These are phyloP conservation scores for Drosophila subquinaria DNA, from an alignment of 2,888 invertebrate species.

Conservation along the genomic window DNA sequence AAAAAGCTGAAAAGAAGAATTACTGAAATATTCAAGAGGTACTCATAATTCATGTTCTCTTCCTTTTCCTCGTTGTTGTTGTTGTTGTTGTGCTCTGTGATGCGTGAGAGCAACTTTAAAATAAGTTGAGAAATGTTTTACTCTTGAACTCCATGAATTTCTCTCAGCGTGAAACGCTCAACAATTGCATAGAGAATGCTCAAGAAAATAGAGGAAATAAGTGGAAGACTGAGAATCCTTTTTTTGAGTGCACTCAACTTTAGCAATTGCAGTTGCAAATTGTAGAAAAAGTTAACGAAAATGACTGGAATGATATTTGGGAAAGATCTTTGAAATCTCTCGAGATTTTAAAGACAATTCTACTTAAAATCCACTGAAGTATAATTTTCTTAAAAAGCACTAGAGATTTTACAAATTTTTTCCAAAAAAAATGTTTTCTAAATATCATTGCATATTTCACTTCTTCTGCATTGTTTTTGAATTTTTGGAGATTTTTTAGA, in stretches of 20 bases:
- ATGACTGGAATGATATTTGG: not conserved
- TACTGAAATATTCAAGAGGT: constrained; percentile 53
- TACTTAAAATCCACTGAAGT: too few relatives aligned
- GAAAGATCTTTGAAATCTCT: not conserved
- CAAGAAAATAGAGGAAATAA: constrained; percentile 2
- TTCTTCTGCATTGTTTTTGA: too few relatives aligned
- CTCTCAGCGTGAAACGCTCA: constrained; percentile 21
- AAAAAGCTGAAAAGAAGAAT: constrained; percentile 19
- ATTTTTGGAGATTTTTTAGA: too few relatives aligned
- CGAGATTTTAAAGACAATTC: too few relatives aligned
- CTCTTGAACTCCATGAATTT: constrained; percentile 28
- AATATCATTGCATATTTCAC: too few relatives aligned
- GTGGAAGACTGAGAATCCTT: constrained; percentile 22
- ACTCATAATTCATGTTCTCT: constrained; percentile 62
- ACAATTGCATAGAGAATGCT: constrained; percentile 13
- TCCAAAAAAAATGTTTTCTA: not conserved
- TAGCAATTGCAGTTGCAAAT: constrained; percentile 22
- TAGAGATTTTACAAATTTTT: too few relatives aligned
- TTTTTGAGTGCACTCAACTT: constrained; percentile 28
- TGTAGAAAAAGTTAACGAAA: not conserved
- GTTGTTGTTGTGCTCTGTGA: constrained; percentile 24
- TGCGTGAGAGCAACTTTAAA: constrained; percentile 61
- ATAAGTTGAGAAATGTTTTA: constrained; percentile 33
- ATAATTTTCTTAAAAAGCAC: too few relatives aligned
- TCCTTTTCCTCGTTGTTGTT: constrained; percentile 1